phyloP scores from a whole-genome alignment of 2,888 invertebrate genomes.

The Euplexia lucipara region DNA sequence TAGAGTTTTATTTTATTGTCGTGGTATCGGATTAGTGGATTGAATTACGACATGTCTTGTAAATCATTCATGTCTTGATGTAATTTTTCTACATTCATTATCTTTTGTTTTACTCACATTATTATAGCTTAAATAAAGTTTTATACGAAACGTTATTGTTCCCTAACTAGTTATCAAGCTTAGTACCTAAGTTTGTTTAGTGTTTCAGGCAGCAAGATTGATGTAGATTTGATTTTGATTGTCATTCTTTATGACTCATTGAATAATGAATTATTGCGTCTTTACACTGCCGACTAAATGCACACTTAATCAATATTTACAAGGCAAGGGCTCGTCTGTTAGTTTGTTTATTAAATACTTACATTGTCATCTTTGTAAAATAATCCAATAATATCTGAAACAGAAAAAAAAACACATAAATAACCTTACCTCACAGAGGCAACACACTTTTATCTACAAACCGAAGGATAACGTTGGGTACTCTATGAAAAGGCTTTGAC shows the following conservation, averaged over 20 bases:
- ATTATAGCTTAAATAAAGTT: neutral
- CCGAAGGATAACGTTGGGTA: conserved; percentile 35
- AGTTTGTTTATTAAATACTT: conserved; percentile 25
- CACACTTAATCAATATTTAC: neutral
- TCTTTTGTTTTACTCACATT: conserved; percentile 8
- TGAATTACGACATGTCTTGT: conserved; percentile 10
- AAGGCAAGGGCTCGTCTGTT: conserved; percentile 11
- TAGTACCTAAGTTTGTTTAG: neutral
- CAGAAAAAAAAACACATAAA: conserved; percentile 9
- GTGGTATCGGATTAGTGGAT: neutral
- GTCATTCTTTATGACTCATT: neutral
- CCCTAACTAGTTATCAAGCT: too few species aligned
- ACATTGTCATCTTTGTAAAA: conserved; percentile 37
- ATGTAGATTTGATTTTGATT: neutral
- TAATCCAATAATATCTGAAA: conserved; percentile 36
- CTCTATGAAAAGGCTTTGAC: conserved; percentile 77
- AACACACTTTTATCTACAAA: conserved; percentile 33
- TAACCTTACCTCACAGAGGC: conserved; percentile 51
- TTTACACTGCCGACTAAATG: neutral
- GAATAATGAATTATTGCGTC: neutral
- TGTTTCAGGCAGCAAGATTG: neutral
- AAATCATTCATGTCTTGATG: conserved; percentile 19
- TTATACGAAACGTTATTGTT: too few species aligned
- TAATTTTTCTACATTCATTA: conserved; percentile 24
- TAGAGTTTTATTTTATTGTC: conserved; percentile 16